Conservation (phyloP, 2,888 invertebrate species). For the Acrobasis consociella region DNA sequence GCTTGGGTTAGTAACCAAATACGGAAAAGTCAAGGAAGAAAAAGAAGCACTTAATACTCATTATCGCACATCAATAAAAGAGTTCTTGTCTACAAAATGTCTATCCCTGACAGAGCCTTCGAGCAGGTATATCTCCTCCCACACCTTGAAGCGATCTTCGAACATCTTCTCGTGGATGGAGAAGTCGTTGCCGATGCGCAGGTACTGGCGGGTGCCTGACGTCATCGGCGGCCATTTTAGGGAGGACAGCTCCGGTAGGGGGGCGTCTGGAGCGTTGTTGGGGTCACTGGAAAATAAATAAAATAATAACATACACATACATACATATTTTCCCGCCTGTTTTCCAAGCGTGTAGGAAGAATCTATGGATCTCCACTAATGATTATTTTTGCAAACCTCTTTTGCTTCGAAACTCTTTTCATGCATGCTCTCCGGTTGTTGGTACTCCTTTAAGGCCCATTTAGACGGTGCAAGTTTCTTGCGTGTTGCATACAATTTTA, state of each 20-base stretch:
- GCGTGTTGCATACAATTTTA: too few species aligned
- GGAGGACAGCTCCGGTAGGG: slow-evolving; percentile 35
- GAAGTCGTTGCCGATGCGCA: slow-evolving; percentile 41
- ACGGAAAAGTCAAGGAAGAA: too few species aligned
- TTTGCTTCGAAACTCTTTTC: too few species aligned
- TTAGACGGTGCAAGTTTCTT: too few species aligned
- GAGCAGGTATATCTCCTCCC: slow-evolving; percentile 53
- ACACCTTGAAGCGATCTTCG: slow-evolving; percentile 47
- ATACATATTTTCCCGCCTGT: too few species aligned
- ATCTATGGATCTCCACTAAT: too few species aligned
- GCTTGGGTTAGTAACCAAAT: too few species aligned
- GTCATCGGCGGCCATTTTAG: slow-evolving; percentile 48
- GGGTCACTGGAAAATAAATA: slow-evolving; percentile 46
- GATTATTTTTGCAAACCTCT: too few species aligned
- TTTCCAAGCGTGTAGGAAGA: too few species aligned
- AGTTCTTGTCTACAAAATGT: not conserved
- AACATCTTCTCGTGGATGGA: slow-evolving; percentile 41
- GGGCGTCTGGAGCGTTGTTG: slow-evolving; percentile 41
- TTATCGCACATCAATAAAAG: not conserved
- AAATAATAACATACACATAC: too few species aligned
- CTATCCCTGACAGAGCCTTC: not conserved
- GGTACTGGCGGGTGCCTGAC: slow-evolving; percentile 40
- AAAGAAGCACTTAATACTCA: not conserved
- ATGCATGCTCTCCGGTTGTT: too few species aligned
- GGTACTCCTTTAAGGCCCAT: too few species aligned